These are phyloP conservation scores for Thunnus thynnus DNA, from an alignment of 2,113 vertebrate genomes.

Conservation along the genomic window DNA sequence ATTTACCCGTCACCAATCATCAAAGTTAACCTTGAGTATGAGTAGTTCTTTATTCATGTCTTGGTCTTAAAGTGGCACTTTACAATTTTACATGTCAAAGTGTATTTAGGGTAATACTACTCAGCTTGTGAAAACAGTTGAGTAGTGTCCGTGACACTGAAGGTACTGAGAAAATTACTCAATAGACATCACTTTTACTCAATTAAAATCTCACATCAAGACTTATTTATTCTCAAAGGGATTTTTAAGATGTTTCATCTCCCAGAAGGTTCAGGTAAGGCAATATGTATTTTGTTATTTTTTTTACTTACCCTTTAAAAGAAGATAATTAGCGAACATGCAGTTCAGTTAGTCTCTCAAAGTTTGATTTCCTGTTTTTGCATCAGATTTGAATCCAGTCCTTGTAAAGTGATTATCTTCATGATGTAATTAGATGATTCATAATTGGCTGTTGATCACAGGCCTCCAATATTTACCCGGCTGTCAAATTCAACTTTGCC, in stretches of 20 bases:
- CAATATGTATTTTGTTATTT: too few species aligned
- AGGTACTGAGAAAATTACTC: too few species aligned
- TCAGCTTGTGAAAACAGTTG: too few species aligned
- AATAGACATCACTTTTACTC: not conserved
- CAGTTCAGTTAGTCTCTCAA: not conserved
- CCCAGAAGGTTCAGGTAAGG: not conserved
- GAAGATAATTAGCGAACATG: not conserved
- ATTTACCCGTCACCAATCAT: too few species aligned
- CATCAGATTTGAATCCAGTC: conserved; percentile 23
- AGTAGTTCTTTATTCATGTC: too few species aligned
- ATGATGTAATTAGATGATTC: conserved; percentile 50
- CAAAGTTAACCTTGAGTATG: too few species aligned
- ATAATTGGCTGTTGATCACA: conserved; percentile 50
- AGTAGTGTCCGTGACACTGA: too few species aligned
- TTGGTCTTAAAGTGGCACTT: too few species aligned
- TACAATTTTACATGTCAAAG: too few species aligned
- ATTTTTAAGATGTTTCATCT: too few species aligned
- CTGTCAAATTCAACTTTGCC: conserved; percentile 31
- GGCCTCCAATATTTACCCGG: conserved; percentile 29
- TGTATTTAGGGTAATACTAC: too few species aligned
- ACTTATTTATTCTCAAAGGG: too few species aligned
- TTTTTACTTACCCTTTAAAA: conserved; percentile 1
- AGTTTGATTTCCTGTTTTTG: conserved; percentile 47
- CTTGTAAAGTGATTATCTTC: conserved; percentile 46
- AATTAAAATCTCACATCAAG: not conserved